phyloP scores from a whole-genome alignment of 2,888 invertebrate genomes.

The Oeneis ivallda region DNA sequence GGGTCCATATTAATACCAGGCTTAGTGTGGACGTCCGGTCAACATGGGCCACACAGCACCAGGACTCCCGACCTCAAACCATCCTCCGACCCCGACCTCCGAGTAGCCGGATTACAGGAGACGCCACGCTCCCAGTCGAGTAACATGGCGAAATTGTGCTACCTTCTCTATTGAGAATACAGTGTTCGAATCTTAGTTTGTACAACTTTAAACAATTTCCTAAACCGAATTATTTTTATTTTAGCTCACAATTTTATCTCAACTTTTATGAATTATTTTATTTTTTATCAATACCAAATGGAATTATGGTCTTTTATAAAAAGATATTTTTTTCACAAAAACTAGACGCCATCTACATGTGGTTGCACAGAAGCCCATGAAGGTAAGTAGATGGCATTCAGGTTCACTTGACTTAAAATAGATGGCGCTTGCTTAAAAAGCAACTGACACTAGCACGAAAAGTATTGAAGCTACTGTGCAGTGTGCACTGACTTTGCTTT shows the following conservation, averaged over 20 bases:
- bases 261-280: no score
- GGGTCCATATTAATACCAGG: constrained; percentile 97
- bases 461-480: no score
- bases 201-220: not conserved
- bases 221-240: not conserved
- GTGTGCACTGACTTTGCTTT: no score
- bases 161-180: not conserved
- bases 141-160: constrained; percentile 37
- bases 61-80: constrained; percentile 92
- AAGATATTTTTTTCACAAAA: no score
- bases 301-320: no score
- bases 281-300: no score
- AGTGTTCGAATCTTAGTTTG: constrained; percentile 17
- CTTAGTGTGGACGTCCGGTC: constrained; percentile 98
- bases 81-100: constrained; percentile 95
- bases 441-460: no score
- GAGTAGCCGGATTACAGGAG: constrained; percentile 99
- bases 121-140: constrained; percentile 96
- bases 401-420: not conserved
- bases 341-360: not conserved
- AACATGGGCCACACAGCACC: constrained; percentile 74
- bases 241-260: not conserved
- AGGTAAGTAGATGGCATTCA: not conserved
- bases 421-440: not conserved
- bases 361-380: not conserved